Base-by-base conservation (phyloP, 2,797 vertebrate species). In the Sebastes wilsoni region DNA sequence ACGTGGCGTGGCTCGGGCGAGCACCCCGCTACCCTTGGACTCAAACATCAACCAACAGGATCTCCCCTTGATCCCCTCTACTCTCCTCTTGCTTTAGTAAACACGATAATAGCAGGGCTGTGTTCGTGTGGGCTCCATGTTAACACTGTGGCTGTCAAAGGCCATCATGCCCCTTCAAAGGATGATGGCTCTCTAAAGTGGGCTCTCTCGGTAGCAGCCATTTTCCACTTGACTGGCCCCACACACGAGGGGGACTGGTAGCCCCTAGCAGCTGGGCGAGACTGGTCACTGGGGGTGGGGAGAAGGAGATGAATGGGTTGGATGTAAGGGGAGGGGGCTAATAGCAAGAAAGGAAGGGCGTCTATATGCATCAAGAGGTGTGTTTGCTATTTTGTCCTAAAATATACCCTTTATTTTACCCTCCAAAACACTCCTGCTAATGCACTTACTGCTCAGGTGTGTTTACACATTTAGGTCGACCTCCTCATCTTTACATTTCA, bases 181-280 rank as follows among this genome's bases (percentile, higher is more conserved):
- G 90, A 91, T 95, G 95, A 95, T 92, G 93, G 89, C 93, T 94
- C 94, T 95, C 94, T 95, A 94, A 95, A 96, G 94, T 95, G 94
- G 92, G 91, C 92, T 94, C 93, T 93, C 93, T 93, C 88, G 62
- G 93, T 89, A 91, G 94, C 92, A 91, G 90, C 95, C 94, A 96
- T 95, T 96, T 96, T 95, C 94, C 95, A 95, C 95, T 96, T 94
- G 91, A 95, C 95, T 95, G 94, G 93, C 83, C 93, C 90, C 93
- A 92, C 91, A 93, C 93, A 95, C 86, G 85, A 94, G 94, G 92
- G 92, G 88, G 88, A 92, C 91, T 80, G 89, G 93, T 91, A 88
- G 88, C 88, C 90, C 88, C 89, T 80, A 94, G 93, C 94, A 95
- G 94, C 95, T 95, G 94, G 85, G 90, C 90, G 68, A 81, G 85